Base-by-base conservation (phyloP, 2,113 vertebrate species). In the Nerophis lumbriciformis region DNA sequence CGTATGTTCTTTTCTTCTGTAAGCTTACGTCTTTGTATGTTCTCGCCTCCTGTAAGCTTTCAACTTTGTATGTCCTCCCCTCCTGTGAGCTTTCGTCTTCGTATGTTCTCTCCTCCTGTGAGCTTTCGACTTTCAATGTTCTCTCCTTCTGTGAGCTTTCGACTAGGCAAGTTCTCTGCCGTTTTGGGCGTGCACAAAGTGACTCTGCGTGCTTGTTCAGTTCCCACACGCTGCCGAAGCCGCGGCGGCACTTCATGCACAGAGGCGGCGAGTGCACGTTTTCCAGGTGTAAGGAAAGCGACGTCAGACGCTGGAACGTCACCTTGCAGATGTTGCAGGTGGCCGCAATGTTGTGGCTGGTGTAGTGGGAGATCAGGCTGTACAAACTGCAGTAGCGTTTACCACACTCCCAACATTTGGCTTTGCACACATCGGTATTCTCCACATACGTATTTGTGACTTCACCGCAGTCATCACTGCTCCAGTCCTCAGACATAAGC, bases 391-490 rank as follows among this genome's bases (percentile, higher is more conserved):
- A 5, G 65, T 83, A 77, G 36, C 7, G 48, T 68, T 83, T 50
- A 7, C 81, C 83, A 71, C 84, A 86, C 62, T 86, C 82, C 71
- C 79, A 85, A 61, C 84, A 86, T 62, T 72, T 73, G 0, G 14
- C 57, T 53, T n/a, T 7, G 13, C 55, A 19, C 10, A 11, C 6
- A 39, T 14, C 7, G 5, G 39, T 13, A 16, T 58, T 39, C 39
- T 53, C 0, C 19, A 28, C 28, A 28, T 50, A 42, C 9, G 48
- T 53, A 9, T 78, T 68, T 14, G 58, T 4, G 5, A 49, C 35
- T 13, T 3, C 6, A 61, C 13, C 8, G 58, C 62, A 62, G n/a
- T 68, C 69, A 3, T 69, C 77, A 0, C 64, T 67, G 71, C 77
- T 83, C 0, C 68, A 83, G 63, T 81, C 85, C 48, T 77, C 84